phyloP scores from a whole-genome alignment of 2,113 vertebrate species.

The Eubucco bourcierii region DNA sequence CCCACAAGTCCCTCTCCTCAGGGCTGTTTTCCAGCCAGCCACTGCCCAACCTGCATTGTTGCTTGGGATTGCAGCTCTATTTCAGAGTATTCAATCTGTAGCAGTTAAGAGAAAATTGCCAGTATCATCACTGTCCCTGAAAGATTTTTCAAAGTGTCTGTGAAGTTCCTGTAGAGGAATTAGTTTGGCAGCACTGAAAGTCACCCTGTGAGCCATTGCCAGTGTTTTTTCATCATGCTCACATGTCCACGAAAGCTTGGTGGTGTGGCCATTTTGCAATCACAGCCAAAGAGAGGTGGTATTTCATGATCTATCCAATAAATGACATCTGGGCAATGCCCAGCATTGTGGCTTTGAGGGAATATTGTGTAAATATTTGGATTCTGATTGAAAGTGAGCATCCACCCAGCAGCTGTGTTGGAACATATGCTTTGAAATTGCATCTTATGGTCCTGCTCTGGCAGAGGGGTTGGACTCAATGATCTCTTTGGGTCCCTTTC shows the following conservation, averaged over 20 bases:
- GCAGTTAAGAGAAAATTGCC: background rate
- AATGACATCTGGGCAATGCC: background rate
- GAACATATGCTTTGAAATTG: background rate
- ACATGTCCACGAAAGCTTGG: background rate
- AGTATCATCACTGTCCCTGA: background rate
- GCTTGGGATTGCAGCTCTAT: background rate
- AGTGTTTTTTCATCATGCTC: background rate
- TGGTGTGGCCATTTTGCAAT: background rate
- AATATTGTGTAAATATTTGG: background rate
- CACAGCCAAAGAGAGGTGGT: background rate
- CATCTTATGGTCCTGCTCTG: too few species aligned
- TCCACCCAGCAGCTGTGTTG: background rate
- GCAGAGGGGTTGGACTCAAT: too few species aligned
- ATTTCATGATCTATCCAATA: background rate
- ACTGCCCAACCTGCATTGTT: too few species aligned
- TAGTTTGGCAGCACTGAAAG: background rate
- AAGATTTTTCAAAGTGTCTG: background rate
- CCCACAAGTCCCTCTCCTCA: too few species aligned
- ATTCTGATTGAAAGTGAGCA: background rate
- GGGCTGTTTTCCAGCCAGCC: too few species aligned
- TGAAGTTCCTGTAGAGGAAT: background rate
- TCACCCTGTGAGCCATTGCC: background rate
- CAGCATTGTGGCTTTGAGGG: rapidly evolving
- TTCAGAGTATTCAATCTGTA: background rate
- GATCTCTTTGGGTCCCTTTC: too few species aligned